phyloP scores from a whole-genome alignment of 1,140 invertebrate genomes.

The Scaptomyza montana region DNA sequence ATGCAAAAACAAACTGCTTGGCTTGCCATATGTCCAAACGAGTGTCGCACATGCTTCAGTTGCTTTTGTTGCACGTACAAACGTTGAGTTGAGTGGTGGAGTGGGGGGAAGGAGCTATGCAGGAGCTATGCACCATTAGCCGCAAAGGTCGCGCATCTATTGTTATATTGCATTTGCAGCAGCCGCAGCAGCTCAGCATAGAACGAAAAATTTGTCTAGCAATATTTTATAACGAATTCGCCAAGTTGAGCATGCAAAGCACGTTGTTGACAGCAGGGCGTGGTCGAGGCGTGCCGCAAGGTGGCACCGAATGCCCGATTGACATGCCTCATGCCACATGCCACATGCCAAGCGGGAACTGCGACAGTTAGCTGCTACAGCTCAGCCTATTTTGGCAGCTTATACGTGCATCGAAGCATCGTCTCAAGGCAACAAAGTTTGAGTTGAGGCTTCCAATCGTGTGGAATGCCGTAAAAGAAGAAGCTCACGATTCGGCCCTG shows the following conservation, averaged over 20 bases:
- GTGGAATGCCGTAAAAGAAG: constrained; percentile 10
- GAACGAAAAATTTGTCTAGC: constrained; percentile 41
- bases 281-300: constrained; percentile 45
- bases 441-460: constrained; percentile 10
- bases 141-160: constrained; percentile 38
- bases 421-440: not conserved
- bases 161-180: constrained; percentile 70
- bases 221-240: constrained; percentile 67
- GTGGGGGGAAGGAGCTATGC: not conserved
- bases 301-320: constrained; percentile 37
- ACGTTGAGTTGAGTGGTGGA: not conserved
- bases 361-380: constrained; percentile 64
- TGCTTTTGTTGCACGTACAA: constrained; percentile 18
- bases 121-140: constrained; percentile 10
- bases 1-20: not conserved
- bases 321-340: constrained; percentile 41
- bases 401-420: constrained; percentile 38
- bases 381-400: constrained; percentile 49
- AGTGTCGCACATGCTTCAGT: constrained; percentile 9
- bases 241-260: constrained; percentile 69
- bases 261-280: constrained; percentile 74
- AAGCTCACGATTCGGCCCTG: constrained; percentile 36
- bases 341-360: constrained; percentile 38
- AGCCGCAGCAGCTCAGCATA: constrained; percentile 13
- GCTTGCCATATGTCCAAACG: not conserved